Base-by-base conservation (phyloP, 2,888 invertebrate genomes). In the Mongoloraphidia duomilia region DNA sequence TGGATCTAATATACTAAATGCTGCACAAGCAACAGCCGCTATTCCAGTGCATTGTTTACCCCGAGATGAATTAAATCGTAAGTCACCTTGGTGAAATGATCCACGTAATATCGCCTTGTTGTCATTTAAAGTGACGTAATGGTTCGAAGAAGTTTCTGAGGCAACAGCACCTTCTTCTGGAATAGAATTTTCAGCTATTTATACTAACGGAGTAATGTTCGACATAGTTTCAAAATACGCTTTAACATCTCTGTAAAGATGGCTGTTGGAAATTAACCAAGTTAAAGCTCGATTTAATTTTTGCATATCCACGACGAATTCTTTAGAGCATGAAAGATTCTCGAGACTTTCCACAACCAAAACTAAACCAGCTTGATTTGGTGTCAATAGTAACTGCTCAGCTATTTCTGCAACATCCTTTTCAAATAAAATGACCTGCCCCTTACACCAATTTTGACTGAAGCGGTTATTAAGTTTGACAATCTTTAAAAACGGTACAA, bases 391-490 rank as follows among this genome's bases (percentile, higher is more conserved):
- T 44, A 49, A 40, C 34, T 49, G 8, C 34, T 50, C 50, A 13
- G 50, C 47, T 49, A 50, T 34, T 50, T 50, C 50, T 12, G 49
- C 48, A 34, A 50, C 47, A 42, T 49, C 42, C 34, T 50, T 49
- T 50, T 47, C 50, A 34, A 50, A 50, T 34, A 49, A 50, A 34
- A 50, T 45, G 17, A 50, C 49, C 46, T 55, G 52, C 11, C 52
- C 52, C 43, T 57, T 56, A 48, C 54, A 60, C 58, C 56, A 58
- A 56, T 56, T 47, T 52, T 59, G 56, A 39, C 56, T 54, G 38
- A 57, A 59, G 9, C 57, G 50, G 39, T 58, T 58, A 33, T 55
- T 38, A 11, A 59, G 12, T 46, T 54, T 54, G 37, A 59, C 48
- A 34, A 59, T 59, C 49, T 58, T 57, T 13, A 59, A n/a, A 55